Base-by-base conservation (phyloP, 2,113 vertebrate species). In the Rostratula benghalensis region DNA sequence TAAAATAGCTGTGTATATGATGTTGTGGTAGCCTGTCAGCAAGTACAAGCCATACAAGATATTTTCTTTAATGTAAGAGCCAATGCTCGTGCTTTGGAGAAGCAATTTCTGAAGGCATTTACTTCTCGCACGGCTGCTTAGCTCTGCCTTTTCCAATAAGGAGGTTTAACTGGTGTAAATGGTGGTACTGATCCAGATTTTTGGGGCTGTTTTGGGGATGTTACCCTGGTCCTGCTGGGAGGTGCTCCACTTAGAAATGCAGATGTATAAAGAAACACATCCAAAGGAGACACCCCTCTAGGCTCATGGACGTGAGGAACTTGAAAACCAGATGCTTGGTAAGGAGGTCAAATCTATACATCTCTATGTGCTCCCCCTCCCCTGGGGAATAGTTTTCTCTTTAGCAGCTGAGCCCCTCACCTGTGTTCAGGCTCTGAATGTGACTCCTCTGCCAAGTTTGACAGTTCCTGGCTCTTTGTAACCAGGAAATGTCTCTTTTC, bases 21-120 rank as follows among this genome's bases (percentile, higher is more conserved):
- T 27, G 68, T 71, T 87, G 7, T 53, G 78, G 56, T 25, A 43
- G 78, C 53, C 80, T 93, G 95, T 92, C 92, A 79, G 90, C 78
- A 22, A 71, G 61, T 69, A 93, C 48, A 6, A 83, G 54, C 13
- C 63, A 25, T 88, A 76, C 68, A 50, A 69, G 79, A 30, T 3
- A 5, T 65, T 92, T 46, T 41, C 45, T 84, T 85, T 11, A 14
- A 57, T n/a, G 48, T 31, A 11, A 1, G 16, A 83, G 74, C 90
- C 83, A 73, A 46, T 4, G 27, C 70, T 90, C 7, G 13, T 0
- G 6, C 64, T 64, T 74, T 3, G 6, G 30, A 91, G 71, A 59
- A 71, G 24, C 45, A 5, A 10, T 59, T 81, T 31, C 22, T 61
- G 59, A 13, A 17, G 9, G 14, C 13, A 0, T n/a, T 89, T 46